Percentiles rank a stretch among this genome's conserved stretches.
phyloP scores from a whole-genome alignment of 2,113 vertebrate species.

The Brachyistius frenatus region DNA sequence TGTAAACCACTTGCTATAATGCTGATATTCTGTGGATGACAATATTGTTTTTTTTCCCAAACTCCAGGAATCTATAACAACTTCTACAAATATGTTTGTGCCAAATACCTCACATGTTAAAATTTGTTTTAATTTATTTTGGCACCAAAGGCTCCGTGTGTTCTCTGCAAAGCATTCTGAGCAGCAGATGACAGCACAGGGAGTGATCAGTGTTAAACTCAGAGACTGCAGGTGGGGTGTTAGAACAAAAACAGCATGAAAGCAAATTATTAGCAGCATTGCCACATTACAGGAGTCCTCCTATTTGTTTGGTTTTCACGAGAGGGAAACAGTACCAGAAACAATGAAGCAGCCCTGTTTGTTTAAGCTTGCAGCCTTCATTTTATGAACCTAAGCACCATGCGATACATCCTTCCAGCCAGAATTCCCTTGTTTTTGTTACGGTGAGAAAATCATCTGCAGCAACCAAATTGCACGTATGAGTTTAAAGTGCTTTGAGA shows the following conservation, averaged over 20 bases:
- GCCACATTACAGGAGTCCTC: not conserved
- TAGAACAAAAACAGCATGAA: slow-evolving; percentile 21
- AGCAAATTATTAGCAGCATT: slow-evolving; percentile 19
- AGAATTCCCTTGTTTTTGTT: slow-evolving; percentile 13
- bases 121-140: slow-evolving; percentile 16
- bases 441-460: slow-evolving; percentile 3
- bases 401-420: not conserved
- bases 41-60: not conserved
- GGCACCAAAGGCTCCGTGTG: not conserved
- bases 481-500: slow-evolving; percentile 35
- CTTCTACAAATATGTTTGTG: slow-evolving; percentile 7
- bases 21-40: not conserved
- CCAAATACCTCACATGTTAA: slow-evolving; percentile 10
- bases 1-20: slow-evolving; percentile 5
- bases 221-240: slow-evolving; percentile 48
- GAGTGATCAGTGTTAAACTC: slow-evolving; percentile 46
- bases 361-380: not conserved
- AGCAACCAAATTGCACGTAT: not conserved
- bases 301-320: not conserved
- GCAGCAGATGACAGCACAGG: slow-evolving; percentile 58
- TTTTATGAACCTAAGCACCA: not conserved
- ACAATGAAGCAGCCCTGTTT: not conserved
- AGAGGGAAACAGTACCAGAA: not conserved
- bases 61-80: slow-evolving; percentile 12
- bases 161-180: slow-evolving; percentile 11